A percentile compares a stretch with the other conserved stretches of the same genome.
phyloP scores from a whole-genome alignment of 1,140 invertebrate genomes.

The Papilio polyxenes region DNA sequence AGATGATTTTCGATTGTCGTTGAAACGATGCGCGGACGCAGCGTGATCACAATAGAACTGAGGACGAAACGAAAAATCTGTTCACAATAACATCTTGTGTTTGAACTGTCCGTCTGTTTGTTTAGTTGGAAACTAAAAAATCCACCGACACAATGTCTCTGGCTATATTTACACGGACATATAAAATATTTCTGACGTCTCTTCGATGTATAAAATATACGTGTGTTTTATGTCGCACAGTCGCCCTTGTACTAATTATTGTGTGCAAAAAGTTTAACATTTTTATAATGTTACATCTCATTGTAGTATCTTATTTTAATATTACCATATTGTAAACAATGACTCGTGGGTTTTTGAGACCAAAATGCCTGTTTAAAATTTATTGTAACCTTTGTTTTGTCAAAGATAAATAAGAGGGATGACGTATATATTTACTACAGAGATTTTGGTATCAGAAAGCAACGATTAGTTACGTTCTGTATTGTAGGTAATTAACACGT shows the following conservation, averaged over 20 bases:
- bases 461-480: too few relatives aligned
- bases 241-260: neutral
- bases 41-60: conserved; percentile 54
- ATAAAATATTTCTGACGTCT: conserved; percentile 57
- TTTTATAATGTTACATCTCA: neutral
- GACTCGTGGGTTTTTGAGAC: too few relatives aligned
- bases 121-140: conserved; percentile 72
- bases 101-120: conserved; percentile 70
- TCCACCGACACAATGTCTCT: conserved; percentile 61
- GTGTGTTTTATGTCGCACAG: neutral
- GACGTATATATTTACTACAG: neutral
- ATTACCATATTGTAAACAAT: too few relatives aligned
- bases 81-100: conserved; percentile 66
- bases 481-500: neutral
- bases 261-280: neutral
- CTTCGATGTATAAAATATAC: conserved; percentile 53
- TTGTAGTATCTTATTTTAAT: neutral
- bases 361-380: too few relatives aligned
- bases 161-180: conserved; percentile 65
- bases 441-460: neutral
- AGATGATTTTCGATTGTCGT: neutral
- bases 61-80: conserved; percentile 65
- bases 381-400: too few relatives aligned
- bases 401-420: too few relatives aligned
- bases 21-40: conserved; percentile 44